phyloP scores from a whole-genome alignment of 2,888 invertebrate species.

The Phanerotoma sp. region DNA sequence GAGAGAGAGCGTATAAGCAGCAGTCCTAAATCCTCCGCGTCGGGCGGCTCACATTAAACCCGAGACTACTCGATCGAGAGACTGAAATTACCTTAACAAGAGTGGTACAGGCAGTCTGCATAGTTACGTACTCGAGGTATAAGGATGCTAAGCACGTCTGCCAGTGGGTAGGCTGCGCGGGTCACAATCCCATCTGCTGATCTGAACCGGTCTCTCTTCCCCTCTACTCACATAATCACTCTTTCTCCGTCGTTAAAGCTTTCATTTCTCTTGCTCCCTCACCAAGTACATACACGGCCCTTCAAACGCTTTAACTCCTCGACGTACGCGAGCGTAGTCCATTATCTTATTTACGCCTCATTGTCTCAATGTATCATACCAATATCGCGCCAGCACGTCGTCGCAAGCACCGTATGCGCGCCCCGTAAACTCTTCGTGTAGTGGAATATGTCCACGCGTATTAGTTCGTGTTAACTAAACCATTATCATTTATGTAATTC shows the following conservation, averaged over 20 bases:
- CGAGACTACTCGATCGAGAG: conserved; percentile 30
- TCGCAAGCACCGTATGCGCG: conserved; percentile 28
- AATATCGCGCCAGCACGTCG: conserved; percentile 44
- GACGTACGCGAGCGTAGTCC: conserved; percentile 45
- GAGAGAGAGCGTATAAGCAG: too few relatives aligned
- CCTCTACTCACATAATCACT: conserved; percentile 14
- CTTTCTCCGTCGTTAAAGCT: conserved; percentile 5
- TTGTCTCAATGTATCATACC: conserved; percentile 57
- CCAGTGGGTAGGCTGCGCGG: conserved; percentile 46
- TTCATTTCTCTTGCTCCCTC: neutral
- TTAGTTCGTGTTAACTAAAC: conserved; percentile 31
- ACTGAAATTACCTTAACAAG: conserved; percentile 23
- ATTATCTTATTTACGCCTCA: conserved; percentile 57
- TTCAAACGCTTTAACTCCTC: conserved; percentile 40
- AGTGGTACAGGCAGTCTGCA: conserved; percentile 21
- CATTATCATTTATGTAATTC: conserved; percentile 19
- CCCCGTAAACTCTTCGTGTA: conserved; percentile 34
- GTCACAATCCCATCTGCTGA: conserved; percentile 55
- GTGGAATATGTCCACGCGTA: conserved; percentile 37
- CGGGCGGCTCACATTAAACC: conserved; percentile 29
- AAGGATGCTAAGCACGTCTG: conserved; percentile 49
- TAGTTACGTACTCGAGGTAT: conserved; percentile 31
- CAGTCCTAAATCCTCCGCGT: conserved; percentile 14
- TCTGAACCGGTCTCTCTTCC: conserved; percentile 43
- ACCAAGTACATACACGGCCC: conserved; percentile 28